A percentile compares a stretch with the other conserved stretches of the same genome.
These are phyloP conservation scores for Pomatostomus ruficeps DNA, from an alignment of 2,113 vertebrate genomes.

Conservation along the genomic window DNA sequence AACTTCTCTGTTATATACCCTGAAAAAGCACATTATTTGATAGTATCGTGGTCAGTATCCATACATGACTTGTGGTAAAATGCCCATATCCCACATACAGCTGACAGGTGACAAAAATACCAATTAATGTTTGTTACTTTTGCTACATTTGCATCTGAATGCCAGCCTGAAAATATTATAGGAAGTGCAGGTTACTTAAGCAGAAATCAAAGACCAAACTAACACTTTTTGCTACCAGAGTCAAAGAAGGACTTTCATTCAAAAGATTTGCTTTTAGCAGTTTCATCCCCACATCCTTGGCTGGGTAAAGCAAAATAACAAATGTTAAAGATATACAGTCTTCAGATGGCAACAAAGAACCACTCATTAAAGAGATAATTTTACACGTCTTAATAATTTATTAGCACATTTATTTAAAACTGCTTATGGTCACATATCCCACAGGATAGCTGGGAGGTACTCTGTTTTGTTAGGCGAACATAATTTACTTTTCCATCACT, in stretches of 20 bases:
- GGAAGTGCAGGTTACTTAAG: not conserved
- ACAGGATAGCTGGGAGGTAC: not conserved
- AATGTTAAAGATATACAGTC: not conserved
- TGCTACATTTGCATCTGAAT: not conserved
- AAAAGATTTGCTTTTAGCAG: not conserved
- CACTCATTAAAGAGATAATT: not conserved
- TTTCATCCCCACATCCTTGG: not conserved
- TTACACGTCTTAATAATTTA: not conserved
- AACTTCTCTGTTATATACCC: not conserved
- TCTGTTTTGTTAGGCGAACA: not conserved
- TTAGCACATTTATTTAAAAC: not conserved
- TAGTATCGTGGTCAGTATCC: not conserved
- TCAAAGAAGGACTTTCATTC: not conserved
- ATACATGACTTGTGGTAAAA: not conserved
- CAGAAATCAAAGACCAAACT: not conserved
- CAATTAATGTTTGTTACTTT: not conserved
- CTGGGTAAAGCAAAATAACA: not conserved
- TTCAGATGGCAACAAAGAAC: not conserved
- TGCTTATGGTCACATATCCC: not conserved
- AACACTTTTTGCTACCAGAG: not conserved
- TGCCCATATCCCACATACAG: not conserved
- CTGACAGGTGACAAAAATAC: not conserved
- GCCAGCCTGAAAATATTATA: not conserved
- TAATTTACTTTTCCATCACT: not conserved
- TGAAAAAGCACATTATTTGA: not conserved